Percentiles rank a stretch among this genome's conserved stretches.
Conservation (phyloP, 2,797 vertebrate genomes). For the Onychomys arenicola region DNA sequence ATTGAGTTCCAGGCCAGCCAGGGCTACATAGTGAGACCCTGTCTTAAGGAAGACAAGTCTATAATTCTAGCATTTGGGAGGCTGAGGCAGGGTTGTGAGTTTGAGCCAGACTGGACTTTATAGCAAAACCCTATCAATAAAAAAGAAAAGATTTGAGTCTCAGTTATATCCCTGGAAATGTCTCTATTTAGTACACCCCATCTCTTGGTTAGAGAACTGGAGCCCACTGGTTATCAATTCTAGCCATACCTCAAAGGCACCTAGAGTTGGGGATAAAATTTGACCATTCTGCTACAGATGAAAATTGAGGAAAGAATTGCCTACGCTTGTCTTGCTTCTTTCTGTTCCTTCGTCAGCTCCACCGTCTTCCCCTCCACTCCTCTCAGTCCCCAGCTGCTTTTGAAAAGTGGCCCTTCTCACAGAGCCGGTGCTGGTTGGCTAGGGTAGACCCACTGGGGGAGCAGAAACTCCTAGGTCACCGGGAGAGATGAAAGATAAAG, state of each 20-base stretch:
- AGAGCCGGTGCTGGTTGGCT: conserved; percentile 5
- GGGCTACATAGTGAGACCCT: neutral
- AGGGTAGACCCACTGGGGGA: conserved; percentile 33
- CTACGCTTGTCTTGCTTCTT: neutral
- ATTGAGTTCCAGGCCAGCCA: neutral
- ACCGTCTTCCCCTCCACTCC: neutral
- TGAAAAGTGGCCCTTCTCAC: conserved; percentile 57
- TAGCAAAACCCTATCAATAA: neutral
- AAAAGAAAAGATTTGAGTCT: neutral
- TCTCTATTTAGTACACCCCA: neutral
- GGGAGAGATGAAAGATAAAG: conserved; percentile 63
- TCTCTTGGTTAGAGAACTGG: conserved; percentile 35
- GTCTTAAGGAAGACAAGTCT: neutral
- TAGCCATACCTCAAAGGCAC: conserved; percentile 38
- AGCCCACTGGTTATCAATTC: neutral
- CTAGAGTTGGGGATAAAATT: neutral
- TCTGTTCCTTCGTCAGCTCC: neutral
- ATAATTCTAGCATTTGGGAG: neutral
- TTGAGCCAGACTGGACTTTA: neutral
- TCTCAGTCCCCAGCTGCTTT: neutral
- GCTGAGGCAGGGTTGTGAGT: neutral
- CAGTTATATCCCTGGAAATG: conserved; percentile 33
- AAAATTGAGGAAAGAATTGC: neutral
- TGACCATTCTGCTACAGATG: neutral
- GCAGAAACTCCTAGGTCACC: conserved; percentile 56